A percentile compares a stretch with the other conserved stretches of the same genome.
These are phyloP conservation scores for Aphidius gifuensis DNA, from an alignment of 1,140 invertebrate species.

Conservation along the genomic window DNA sequence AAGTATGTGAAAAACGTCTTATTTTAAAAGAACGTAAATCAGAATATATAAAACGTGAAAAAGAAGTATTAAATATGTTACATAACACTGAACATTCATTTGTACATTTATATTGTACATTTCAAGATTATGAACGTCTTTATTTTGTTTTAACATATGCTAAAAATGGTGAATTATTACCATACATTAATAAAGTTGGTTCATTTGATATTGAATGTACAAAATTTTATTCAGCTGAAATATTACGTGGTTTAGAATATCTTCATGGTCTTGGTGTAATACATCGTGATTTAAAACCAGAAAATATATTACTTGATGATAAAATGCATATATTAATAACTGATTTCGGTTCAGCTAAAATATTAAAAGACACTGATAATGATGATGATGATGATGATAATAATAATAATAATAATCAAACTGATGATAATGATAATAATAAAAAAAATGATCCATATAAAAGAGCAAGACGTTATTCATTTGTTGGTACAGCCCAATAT, in stretches of 20 bases:
- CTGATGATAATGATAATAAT: not conserved
- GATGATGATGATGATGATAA: slow-evolving; percentile 15
- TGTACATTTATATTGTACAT: slow-evolving; percentile 92
- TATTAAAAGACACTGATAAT: slow-evolving; percentile 59
- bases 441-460: slow-evolving; percentile 32
- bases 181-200: slow-evolving; percentile 87
- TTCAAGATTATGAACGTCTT: slow-evolving; percentile 89
- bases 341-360: slow-evolving; percentile 96
- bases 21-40: slow-evolving; percentile 91
- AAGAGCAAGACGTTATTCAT: slow-evolving; percentile 73
- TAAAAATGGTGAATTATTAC: slow-evolving; percentile 89
- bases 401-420: slow-evolving; percentile 28
- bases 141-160: slow-evolving; percentile 97
- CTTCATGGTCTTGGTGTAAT: slow-evolving; percentile 88
- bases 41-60: slow-evolving; percentile 90
- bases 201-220: slow-evolving; percentile 87
- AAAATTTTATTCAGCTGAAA: slow-evolving; percentile 91
- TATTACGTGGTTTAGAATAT: slow-evolving; percentile 88
- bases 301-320: slow-evolving; percentile 87
- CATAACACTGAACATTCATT: slow-evolving; percentile 74
- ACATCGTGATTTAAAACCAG: slow-evolving; percentile 89
- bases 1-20: slow-evolving; percentile 91
- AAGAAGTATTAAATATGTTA: slow-evolving; percentile 81
- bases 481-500: slow-evolving; percentile 99
- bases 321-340: slow-evolving; percentile 96